Percentiles rank a stretch among this genome's conserved stretches.
Evolutionary conservation across 2,888 invertebrate species (phyloP).

Genomic region (Apantesis nais): DNA sequence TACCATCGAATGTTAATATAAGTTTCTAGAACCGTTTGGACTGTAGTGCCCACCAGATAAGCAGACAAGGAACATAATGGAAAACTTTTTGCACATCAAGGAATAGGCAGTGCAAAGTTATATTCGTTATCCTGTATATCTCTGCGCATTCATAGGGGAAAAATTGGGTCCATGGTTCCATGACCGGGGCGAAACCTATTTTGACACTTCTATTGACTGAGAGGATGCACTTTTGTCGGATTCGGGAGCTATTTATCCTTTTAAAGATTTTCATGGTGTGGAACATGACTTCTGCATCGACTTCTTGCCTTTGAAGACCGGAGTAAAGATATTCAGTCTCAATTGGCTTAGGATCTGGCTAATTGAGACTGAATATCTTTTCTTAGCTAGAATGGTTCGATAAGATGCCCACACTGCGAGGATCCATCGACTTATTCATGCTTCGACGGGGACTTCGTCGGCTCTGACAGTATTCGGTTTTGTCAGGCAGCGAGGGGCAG

Average conservation of each 20-base stretch:
- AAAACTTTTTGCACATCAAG: too few species aligned
- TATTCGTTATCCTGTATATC: background rate
- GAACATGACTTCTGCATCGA: background rate
- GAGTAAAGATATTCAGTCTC: background rate
- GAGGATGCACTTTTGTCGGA: background rate
- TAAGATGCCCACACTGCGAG: background rate
- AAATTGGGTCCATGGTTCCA: background rate
- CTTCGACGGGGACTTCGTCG: background rate
- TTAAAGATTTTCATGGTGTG: too few species aligned
- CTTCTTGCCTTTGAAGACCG: background rate
- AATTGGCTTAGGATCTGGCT: background rate
- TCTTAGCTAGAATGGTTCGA: background rate
- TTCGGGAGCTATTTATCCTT: background rate
- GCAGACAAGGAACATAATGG: too few species aligned
- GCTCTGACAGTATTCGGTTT: background rate
- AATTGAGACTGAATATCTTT: accelerated
- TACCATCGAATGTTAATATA: background rate
- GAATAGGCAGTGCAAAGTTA: background rate
- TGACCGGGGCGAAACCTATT: background rate
- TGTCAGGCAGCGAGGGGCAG: background rate
- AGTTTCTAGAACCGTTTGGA: background rate
- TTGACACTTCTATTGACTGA: conserved; percentile 5
- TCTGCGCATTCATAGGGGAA: background rate
- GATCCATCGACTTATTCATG: background rate
- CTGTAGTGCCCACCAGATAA: background rate